A percentile compares a stretch with the other conserved stretches of the same genome.
phyloP scores from a whole-genome alignment of 1,140 invertebrate species.

The Drosophila kanapiae region DNA sequence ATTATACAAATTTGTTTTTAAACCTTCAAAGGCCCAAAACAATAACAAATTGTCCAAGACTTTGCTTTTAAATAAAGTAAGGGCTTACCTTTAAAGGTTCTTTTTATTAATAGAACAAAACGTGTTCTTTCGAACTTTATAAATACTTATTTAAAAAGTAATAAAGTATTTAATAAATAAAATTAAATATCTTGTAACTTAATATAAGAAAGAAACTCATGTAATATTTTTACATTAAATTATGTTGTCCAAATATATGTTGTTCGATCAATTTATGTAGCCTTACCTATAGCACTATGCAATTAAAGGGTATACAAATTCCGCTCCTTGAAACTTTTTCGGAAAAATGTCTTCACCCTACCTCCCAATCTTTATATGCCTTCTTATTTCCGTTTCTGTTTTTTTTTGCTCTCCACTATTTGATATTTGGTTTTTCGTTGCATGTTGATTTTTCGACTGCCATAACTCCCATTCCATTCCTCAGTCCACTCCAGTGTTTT shows the following conservation, averaged over 20 bases:
- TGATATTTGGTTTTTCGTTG: conserved; percentile 48
- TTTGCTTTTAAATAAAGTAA: neutral
- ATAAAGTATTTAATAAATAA: too few species aligned
- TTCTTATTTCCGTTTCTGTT: conserved; percentile 1
- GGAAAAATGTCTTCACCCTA: neutral
- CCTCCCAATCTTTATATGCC: conserved; percentile 9
- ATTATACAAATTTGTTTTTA: neutral
- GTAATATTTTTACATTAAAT: neutral
- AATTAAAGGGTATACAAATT: conserved; percentile 7
- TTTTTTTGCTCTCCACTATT: conserved; percentile 19
- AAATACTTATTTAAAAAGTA: too few species aligned
- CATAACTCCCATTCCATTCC: conserved; percentile 51
- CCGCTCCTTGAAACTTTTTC: neutral
- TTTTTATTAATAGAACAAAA: too few species aligned
- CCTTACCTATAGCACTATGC: too few species aligned
- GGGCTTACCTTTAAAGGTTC: neutral
- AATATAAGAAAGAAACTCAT: too few species aligned
- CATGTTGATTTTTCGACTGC: conserved; percentile 79
- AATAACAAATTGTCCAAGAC: neutral
- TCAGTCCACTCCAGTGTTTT: conserved; percentile 41
- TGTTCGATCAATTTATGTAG: neutral
- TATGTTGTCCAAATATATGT: neutral
- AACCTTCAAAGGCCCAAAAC: neutral
- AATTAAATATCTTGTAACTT: too few species aligned
- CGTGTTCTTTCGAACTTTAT: too few species aligned